Conservation (phyloP, 2,113 vertebrate species). For the Cichladusa arquata region DNA sequence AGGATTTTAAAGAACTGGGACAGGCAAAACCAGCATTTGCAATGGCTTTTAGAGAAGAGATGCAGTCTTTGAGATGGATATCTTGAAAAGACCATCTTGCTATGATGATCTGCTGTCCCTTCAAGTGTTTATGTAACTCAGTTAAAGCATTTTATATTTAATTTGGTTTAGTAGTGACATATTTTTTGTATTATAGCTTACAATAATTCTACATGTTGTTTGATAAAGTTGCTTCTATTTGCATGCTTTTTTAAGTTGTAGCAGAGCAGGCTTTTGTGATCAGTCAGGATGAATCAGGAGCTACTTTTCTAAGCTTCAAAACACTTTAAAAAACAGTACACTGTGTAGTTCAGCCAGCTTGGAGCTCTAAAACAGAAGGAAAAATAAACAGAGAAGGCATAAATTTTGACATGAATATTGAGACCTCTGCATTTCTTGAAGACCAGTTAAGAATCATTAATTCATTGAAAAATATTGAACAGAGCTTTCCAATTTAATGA, state of each 20-base stretch:
- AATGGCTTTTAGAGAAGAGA: background rate
- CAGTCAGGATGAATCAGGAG: background rate
- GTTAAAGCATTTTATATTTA: background rate
- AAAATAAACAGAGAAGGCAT: background rate
- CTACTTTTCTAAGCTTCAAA: background rate
- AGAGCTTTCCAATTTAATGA: background rate
- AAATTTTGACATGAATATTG: background rate
- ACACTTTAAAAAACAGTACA: background rate
- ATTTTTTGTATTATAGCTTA: background rate
- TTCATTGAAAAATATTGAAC: background rate
- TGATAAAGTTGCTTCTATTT: background rate
- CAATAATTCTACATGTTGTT: background rate
- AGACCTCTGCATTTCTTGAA: background rate
- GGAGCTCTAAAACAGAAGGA: background rate
- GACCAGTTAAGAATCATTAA: background rate
- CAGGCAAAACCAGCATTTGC: background rate
- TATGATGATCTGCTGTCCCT: background rate
- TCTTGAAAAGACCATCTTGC: background rate
- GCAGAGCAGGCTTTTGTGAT: background rate
- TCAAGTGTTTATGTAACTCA: background rate
- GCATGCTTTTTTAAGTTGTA: background rate
- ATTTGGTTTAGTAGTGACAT: background rate
- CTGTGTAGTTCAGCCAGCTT: background rate
- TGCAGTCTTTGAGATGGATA: background rate
- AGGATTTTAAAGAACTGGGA: background rate